phyloP scores from a whole-genome alignment of 2,797 vertebrate genomes.

The Coregonus sp. region DNA sequence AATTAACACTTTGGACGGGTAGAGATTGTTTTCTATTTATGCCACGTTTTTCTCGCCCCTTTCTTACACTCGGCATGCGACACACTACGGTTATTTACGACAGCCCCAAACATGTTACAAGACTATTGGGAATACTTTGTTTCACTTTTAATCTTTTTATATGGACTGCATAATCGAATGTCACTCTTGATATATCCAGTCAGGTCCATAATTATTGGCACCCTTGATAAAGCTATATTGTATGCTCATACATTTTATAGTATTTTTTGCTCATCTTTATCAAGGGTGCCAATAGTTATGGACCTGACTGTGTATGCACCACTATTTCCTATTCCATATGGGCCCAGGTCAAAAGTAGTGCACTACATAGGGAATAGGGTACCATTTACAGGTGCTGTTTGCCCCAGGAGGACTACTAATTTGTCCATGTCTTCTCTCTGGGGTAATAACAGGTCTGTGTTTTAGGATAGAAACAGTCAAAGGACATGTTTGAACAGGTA shows the following conservation, averaged over 20 bases:
- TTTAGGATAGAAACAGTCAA: conserved; percentile 25
- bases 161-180: neutral
- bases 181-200: neutral
- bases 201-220: too few species aligned
- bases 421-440: conserved; percentile 47
- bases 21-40: conserved; percentile 60
- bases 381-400: conserved; percentile 28
- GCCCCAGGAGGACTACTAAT: conserved; percentile 52
- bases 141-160: neutral
- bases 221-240: too few species aligned
- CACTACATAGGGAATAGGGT: too few species aligned
- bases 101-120: neutral
- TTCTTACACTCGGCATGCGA: conserved; percentile 27
- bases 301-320: too few species aligned
- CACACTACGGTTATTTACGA: neutral
- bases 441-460: conserved; percentile 56
- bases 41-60: conserved; percentile 30
- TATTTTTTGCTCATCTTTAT: too few species aligned
- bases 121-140: neutral
- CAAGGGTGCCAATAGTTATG: too few species aligned
- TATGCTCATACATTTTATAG: too few species aligned
- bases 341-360: too few species aligned
- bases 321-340: too few species aligned
- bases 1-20: conserved; percentile 54
- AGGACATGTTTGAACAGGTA: conserved; percentile 38